Percentiles rank a stretch among this genome's conserved stretches.
Conservation (phyloP, 2,113 vertebrate species). For the Ancistrus triradiatus region DNA sequence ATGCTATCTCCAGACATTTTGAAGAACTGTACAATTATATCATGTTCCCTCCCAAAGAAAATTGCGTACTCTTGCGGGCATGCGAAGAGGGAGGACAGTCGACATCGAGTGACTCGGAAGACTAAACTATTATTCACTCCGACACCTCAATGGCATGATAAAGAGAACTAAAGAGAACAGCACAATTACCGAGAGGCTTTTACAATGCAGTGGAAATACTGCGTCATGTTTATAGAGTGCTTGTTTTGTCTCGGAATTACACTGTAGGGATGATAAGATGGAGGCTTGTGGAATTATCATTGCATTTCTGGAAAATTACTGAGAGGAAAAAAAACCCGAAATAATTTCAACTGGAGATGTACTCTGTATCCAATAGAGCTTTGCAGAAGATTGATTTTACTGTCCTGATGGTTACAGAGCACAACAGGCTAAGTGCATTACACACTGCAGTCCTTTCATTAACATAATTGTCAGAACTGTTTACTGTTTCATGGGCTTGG, state of each 20-base stretch:
- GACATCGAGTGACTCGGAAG: not conserved
- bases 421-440: not conserved
- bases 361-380: not conserved
- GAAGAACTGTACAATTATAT: constrained; percentile 18
- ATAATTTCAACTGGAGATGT: not conserved
- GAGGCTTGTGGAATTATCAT: not conserved
- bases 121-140: constrained; percentile 27
- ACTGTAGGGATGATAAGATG: not conserved
- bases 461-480: constrained; percentile 1
- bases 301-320: not conserved
- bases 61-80: not conserved
- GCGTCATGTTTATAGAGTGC: not conserved
- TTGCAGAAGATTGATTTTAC: not conserved
- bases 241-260: constrained; percentile 3
- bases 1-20: too few relatives aligned
- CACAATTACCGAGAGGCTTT: constrained; percentile 20
- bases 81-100: not conserved
- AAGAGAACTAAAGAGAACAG: not conserved
- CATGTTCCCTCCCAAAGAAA: constrained; percentile 6
- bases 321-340: not conserved
- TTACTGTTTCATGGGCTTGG: not conserved
- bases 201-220: constrained; percentile 5
- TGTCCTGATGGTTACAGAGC: not conserved
- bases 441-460: not conserved
- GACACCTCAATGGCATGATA: constrained; percentile 12